Evolutionary conservation across 2,888 invertebrate species (phyloP).

Genomic region (Andrena bucephala): DNA sequence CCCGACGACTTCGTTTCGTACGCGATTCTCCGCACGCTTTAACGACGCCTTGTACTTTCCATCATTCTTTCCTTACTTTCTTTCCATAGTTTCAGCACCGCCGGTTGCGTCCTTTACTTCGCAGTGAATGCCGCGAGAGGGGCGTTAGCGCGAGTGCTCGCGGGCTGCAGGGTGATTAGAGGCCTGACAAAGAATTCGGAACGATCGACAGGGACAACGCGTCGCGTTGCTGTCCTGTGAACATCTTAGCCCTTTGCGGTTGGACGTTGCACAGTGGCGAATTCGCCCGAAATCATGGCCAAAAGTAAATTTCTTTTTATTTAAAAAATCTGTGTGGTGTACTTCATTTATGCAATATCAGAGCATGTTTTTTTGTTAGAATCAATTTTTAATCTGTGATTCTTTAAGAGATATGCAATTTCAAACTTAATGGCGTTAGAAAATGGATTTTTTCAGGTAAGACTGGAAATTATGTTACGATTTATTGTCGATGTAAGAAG

Average conservation of each 20-base stretch:
- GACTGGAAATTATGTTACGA: too few relatives aligned
- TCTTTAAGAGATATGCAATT: too few relatives aligned
- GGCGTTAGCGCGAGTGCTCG: not conserved
- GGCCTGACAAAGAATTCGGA: not conserved
- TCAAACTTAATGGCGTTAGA: too few relatives aligned
- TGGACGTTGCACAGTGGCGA: not conserved
- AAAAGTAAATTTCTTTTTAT: not conserved
- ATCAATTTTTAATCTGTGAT: too few relatives aligned
- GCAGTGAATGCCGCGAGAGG: not conserved
- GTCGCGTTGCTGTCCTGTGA: not conserved
- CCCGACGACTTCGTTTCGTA: slow-evolving; percentile 8
- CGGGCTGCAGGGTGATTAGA: not conserved
- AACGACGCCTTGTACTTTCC: not conserved
- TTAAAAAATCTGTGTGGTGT: too few relatives aligned
- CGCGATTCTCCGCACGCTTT: not conserved
- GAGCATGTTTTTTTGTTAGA: too few relatives aligned
- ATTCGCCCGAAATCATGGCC: not conserved
- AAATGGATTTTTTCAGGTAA: too few relatives aligned
- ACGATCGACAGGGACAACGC: not conserved
- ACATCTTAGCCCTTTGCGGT: not conserved
- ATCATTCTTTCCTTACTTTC: not conserved
- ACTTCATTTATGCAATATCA: too few relatives aligned
- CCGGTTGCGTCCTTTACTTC: not conserved
- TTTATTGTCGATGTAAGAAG: too few relatives aligned
- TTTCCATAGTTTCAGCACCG: not conserved